Base-by-base conservation (phyloP, 2,888 invertebrate genomes). In the Invenusta paracnida region DNA sequence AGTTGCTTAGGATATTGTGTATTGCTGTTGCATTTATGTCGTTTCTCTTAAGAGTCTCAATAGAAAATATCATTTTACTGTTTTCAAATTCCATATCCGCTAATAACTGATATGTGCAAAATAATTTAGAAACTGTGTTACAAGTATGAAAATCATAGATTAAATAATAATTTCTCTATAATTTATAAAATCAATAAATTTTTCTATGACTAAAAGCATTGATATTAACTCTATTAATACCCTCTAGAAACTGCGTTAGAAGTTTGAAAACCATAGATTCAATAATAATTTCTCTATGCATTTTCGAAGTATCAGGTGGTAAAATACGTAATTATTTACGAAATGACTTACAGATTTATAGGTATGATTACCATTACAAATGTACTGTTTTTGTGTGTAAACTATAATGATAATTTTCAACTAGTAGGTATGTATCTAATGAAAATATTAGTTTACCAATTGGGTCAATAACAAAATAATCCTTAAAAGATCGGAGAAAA, bases 51-150 rank as follows among this genome's bases (percentile, higher is more conserved):
- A 73, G 73, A 13, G 73, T 73, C 23, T 73, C 73, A 73, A 73
- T 73, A 73, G 23, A 23, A 73, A 73, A 73, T 13, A 25, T 48
- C 48, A 48, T 48, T 48, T 48, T 48, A 48, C 11, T 11, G 5
- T 48, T 48, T 11, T 48, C 48, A 48, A 48, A 48, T 17, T 48
- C 48, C 17, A 48, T 48, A 48, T 73, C 73, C 23, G 73, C 73
- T 73, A n/a, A 73, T 73, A 13, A 73, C 73, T 73, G 27, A 73
- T 73, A 73, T 73, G 5, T 73, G 73, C 73, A 73, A 73, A 73
- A 23, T 2, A 73, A 73, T 23, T 5, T 73, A n/a, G n/a, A 13
- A 23, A 73, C 73, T 13, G 23, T 13, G 23, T 13, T 73, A 2
- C 11, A 73, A 5, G 5, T 13, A 13, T 73, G 5, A 13, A 73